phyloP scores from a whole-genome alignment of 2,113 vertebrate species.

The Ranitomeya imitator region DNA sequence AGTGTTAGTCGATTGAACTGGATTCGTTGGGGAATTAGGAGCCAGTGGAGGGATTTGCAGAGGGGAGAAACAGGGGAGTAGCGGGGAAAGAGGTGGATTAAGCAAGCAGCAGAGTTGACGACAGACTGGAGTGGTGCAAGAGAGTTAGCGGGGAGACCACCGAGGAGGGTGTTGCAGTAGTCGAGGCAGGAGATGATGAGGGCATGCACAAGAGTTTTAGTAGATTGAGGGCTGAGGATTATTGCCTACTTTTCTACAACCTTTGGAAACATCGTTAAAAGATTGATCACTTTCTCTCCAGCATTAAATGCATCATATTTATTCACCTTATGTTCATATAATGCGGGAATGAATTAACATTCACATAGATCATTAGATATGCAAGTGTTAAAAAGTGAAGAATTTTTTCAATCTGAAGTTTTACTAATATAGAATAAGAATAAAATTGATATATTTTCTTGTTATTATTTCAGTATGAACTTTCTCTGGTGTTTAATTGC shows the following conservation, averaged over 20 bases:
- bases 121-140: too few species aligned
- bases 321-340: conserved; percentile 35
- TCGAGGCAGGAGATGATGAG: too few species aligned
- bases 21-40: too few species aligned
- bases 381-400: too few species aligned
- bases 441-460: not conserved
- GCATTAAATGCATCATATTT: conserved; percentile 19
- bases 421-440: not conserved
- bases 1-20: too few species aligned
- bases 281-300: conserved; percentile 36
- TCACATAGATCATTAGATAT: not conserved
- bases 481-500: not conserved
- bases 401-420: not conserved
- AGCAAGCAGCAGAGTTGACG: too few species aligned
- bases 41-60: too few species aligned
- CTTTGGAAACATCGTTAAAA: conserved; percentile 13
- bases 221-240: not conserved
- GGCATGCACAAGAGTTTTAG: too few species aligned
- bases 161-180: too few species aligned
- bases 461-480: not conserved
- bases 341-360: conserved; percentile 22
- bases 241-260: not conserved
- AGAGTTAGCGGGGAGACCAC: too few species aligned
- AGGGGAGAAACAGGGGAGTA: too few species aligned
- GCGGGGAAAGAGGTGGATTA: too few species aligned